Base-by-base conservation (phyloP, 1,140 invertebrate genomes). In the Drosophila ironensis region DNA sequence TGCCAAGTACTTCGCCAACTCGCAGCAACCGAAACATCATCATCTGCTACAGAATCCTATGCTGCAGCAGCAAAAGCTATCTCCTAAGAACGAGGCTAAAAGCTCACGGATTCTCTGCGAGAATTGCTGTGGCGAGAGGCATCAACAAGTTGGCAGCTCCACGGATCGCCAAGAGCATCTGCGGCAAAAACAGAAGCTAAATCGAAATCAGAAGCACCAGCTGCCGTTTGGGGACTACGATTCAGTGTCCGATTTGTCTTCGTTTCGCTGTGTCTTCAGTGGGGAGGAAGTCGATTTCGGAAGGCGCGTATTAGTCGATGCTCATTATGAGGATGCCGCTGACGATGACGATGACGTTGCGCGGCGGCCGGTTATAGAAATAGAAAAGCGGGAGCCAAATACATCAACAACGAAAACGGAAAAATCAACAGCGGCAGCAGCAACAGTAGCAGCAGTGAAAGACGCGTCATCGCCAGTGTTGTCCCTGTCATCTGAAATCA, bases 181-280 rank as follows among this genome's bases (percentile, higher is more conserved):
- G 22, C 54, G 40, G 12, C 51, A 24, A 12, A 38, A 56, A 4
- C 42, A 57, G 14, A 44, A 69, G 2, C 50, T 35, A 14, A 50
- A 57, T 5, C 27, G 40, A 48, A 40, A 63, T 11, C 64, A 52
- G 40, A 57, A 46, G 30, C 54, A 50, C 27, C 66, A 57, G 30
- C 27, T 45, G 59, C 33, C 73, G 59, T 37, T 57, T 72, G 57
- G 75, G 72, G 66, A 70, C 80, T 67, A 50, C 56, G 81, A 89
- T 86, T 89, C 87, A 89, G 87, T 87, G 64, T 84, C 72, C 72
- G 82, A 89, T 72, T 86, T 89, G 82, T 89, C 87, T 87, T 89
- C 87, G 80, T 82, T 86, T 77, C 78, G 87, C 64, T 89, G 89
- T 82, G 87, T 89, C 66, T 89, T 81, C 70, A 70, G 74, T 74